These are phyloP conservation scores for Pocillopora damicornis DNA, from an alignment of 64 coral and sea anemone species.

Conservation along the genomic window DNA sequence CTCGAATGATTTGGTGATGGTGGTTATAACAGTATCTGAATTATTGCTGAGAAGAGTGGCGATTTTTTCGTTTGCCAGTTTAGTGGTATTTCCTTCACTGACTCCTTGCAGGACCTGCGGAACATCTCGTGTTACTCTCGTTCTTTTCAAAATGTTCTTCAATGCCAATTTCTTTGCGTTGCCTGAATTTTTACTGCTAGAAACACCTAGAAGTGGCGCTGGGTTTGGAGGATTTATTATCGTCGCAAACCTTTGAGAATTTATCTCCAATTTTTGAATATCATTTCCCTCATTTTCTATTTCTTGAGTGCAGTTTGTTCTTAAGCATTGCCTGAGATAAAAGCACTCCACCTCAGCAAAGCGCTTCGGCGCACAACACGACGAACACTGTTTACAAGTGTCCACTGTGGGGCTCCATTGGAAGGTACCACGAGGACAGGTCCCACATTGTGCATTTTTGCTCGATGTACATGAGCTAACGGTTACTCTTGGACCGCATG, in stretches of 20 bases:
- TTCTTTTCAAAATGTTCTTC: too few species aligned
- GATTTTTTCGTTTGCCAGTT: too few species aligned
- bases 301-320: background rate
- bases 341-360: conserved; percentile 11
- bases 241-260: background rate
- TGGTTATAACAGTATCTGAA: background rate
- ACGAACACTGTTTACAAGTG: background rate
- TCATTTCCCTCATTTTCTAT: background rate
- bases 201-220: background rate
- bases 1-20: background rate
- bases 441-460: background rate
- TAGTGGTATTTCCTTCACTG: too few species aligned
- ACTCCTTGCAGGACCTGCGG: too few species aligned
- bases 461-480: background rate
- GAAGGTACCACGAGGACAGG: background rate
- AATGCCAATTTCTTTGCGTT: too few species aligned
- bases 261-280: too few species aligned
- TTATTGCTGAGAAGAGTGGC: too few species aligned
- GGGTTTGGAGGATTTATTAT: background rate
- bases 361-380: background rate
- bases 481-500: background rate
- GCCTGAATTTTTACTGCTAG: too few species aligned
- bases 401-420: background rate
- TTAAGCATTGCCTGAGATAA: conserved; percentile 13
- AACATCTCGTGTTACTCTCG: background rate